A percentile compares a stretch with the other conserved stretches of the same genome.
Evolutionary conservation across 2,797 vertebrate species (phyloP).

Genomic region (Meriones psammophilus): DNA sequence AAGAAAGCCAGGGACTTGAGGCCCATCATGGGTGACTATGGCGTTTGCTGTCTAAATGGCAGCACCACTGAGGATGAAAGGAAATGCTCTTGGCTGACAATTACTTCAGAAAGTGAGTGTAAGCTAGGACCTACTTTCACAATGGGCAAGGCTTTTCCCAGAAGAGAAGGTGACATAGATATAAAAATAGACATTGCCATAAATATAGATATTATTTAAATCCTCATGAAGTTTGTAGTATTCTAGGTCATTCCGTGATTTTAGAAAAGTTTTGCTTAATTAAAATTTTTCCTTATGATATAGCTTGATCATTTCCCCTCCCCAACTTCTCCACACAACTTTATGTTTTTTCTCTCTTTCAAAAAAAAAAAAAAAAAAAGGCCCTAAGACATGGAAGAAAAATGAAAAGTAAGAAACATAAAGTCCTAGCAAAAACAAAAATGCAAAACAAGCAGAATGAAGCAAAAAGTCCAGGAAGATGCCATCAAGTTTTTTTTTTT

Average conservation of each 20-base stretch:
- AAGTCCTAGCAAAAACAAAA: neutral
- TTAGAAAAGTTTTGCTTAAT: neutral
- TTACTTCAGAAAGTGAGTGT: constrained; percentile 10
- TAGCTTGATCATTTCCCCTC: neutral
- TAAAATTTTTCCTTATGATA: neutral
- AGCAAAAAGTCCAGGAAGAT: neutral
- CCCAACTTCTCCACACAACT: neutral
- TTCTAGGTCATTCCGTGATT: neutral
- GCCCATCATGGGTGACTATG: neutral
- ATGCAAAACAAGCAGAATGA: neutral
- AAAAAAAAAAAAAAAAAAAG: neutral
- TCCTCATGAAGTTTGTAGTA: constrained; percentile 2
- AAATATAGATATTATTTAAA: constrained; percentile 19
- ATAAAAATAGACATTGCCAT: neutral
- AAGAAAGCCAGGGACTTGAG: neutral
- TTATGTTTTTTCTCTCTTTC: neutral
- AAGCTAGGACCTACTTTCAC: neutral
- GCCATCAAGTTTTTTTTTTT: neutral
- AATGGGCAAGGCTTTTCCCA: neutral
- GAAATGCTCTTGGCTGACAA: neutral
- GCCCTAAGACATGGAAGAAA: neutral
- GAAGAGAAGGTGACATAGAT: neutral
- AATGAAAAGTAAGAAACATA: neutral
- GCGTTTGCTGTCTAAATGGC: neutral
- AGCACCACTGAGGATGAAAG: neutral